Percentiles rank a stretch among this genome's conserved stretches.
Evolutionary conservation across 2,113 vertebrate genomes (phyloP).

Genomic region (Laticauda laticaudata): DNA sequence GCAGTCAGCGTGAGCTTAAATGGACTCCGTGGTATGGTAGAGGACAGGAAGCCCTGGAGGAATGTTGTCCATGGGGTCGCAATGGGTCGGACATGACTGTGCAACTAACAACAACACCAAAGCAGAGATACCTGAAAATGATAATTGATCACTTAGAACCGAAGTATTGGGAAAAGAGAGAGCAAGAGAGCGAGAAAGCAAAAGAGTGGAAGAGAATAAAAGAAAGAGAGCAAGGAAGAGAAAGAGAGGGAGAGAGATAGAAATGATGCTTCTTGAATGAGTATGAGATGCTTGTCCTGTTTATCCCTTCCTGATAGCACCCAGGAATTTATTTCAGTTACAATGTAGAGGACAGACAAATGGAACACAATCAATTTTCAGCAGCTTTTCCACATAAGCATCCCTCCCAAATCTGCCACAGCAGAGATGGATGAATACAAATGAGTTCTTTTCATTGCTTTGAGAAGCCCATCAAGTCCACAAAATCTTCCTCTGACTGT

Average conservation of each 20-base stretch:
- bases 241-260: background rate
- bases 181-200: background rate
- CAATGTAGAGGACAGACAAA: background rate
- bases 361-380: background rate
- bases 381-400: background rate
- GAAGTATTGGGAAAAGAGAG: background rate
- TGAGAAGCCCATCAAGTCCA: background rate
- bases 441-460: background rate
- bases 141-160: background rate
- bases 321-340: slow-evolving; percentile 17
- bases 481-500: background rate
- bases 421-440: background rate
- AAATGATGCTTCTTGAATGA: accelerated
- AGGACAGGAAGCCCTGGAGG: no score
- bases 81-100: no score
- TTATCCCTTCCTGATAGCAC: background rate
- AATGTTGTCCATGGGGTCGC: no score
- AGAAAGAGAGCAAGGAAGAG: background rate
- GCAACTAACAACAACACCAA: no score
- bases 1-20: no score
- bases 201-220: background rate
- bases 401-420: background rate
- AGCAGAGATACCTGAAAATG: background rate
- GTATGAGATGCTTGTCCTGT: background rate
- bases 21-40: no score